Percentiles rank a stretch among this genome's conserved stretches.
phyloP scores from a whole-genome alignment of 2,113 vertebrate species.

The Naja naja region DNA sequence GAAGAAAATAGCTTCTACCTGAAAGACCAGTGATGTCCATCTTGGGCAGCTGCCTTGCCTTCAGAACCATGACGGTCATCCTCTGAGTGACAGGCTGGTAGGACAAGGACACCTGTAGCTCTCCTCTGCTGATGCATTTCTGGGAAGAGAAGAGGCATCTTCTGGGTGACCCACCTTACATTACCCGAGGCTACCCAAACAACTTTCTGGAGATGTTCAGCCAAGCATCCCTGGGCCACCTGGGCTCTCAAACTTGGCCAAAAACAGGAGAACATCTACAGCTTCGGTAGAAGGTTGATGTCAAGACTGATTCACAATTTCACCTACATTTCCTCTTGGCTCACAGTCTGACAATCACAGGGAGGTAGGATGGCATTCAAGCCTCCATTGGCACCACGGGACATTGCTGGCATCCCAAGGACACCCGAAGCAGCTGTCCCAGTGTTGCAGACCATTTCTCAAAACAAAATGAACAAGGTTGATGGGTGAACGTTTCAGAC shows the following conservation, averaged over 20 bases:
- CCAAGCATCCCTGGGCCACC: neutral
- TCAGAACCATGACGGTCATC: conserved; percentile 95
- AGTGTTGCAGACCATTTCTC: too few species aligned
- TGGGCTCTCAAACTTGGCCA: neutral
- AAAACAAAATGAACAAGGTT: too few species aligned
- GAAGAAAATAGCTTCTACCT: conserved; percentile 90
- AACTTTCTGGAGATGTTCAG: neutral
- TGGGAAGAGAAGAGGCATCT: conserved; percentile 52
- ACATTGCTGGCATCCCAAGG: too few species aligned
- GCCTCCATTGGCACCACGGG: too few species aligned
- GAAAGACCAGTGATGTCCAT: conserved; percentile 97
- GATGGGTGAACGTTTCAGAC: too few species aligned
- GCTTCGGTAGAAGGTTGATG: neutral
- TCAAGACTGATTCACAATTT: too few species aligned
- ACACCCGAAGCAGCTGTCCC: too few species aligned
- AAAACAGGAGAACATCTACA: neutral
- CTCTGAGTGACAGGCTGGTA: conserved; percentile 94
- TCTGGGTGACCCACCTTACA: neutral
- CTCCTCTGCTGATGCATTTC: conserved; percentile 86
- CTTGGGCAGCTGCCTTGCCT: conserved; percentile 92
- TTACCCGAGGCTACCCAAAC: neutral
- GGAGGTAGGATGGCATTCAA: too few species aligned
- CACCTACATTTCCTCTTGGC: too few species aligned
- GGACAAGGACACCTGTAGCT: conserved; percentile 91
- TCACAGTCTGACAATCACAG: too few species aligned